phyloP scores from a whole-genome alignment of 2,797 vertebrate species.

The Acanthiza pusilla region DNA sequence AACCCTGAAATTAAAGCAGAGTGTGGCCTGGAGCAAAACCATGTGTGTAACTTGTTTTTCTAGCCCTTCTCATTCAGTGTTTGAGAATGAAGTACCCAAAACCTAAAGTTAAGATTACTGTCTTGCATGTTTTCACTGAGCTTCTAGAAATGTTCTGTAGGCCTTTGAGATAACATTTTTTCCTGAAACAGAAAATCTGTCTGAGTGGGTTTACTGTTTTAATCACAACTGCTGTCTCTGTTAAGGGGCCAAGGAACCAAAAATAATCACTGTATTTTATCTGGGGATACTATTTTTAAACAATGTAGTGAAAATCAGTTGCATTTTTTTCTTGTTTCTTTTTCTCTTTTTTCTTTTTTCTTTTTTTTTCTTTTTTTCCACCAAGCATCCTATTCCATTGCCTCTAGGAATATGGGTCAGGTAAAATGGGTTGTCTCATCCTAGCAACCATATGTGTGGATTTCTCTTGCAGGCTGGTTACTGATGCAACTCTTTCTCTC shows the following conservation, averaged over 20 bases:
- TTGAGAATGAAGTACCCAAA: neutral
- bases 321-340: neutral
- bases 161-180: neutral
- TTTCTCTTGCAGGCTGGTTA: neutral
- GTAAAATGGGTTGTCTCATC: neutral
- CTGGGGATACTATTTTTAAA: neutral
- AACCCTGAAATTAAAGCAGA: neutral
- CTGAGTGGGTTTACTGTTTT: neutral
- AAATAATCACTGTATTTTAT: neutral
- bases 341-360: neutral
- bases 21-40: neutral
- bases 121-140: neutral
- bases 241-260: neutral
- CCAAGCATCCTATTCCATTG: neutral
- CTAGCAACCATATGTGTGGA: neutral
- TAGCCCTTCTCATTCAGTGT: neutral
- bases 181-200: neutral
- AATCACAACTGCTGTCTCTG: neutral
- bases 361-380: accelerated
- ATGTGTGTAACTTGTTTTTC: neutral
- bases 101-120: neutral
- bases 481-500: neutral
- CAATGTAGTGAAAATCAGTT: neutral
- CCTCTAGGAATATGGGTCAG: neutral
- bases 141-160: neutral